Evolutionary conservation across 2,797 vertebrate genomes (phyloP).

Genomic region (Sphaeramia orbicularis): DNA sequence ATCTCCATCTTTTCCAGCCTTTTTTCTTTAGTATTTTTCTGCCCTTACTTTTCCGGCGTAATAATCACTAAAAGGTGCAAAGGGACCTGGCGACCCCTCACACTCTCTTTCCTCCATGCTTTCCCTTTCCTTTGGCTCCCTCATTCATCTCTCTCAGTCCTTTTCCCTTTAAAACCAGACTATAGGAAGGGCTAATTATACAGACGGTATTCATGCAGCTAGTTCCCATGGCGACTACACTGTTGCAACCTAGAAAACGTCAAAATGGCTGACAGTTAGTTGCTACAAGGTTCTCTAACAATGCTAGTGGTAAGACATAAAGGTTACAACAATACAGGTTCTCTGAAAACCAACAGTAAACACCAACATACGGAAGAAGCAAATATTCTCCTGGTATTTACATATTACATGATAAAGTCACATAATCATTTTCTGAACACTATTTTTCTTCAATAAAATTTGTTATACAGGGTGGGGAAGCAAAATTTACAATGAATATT

Average conservation of each 20-base stretch:
- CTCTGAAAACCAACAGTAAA: not conserved
- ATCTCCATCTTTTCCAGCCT: not conserved
- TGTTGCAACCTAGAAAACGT: slow-evolving; percentile 35
- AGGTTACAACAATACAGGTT: slow-evolving; percentile 16
- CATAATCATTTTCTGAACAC: no score
- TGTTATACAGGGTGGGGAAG: no score
- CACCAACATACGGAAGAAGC: not conserved
- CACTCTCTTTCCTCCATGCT: slow-evolving; percentile 7
- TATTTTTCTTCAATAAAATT: no score
- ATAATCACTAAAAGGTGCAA: slow-evolving; percentile 34
- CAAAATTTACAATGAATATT: no score
- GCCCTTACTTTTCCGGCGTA: slow-evolving; percentile 20
- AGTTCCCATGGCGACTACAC: slow-evolving; percentile 73
- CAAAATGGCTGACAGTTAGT: slow-evolving; percentile 45
- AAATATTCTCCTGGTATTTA: not conserved
- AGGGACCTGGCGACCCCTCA: slow-evolving; percentile 27
- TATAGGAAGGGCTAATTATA: slow-evolving; percentile 53
- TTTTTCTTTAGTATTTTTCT: no score
- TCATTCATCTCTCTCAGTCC: slow-evolving; percentile 47
- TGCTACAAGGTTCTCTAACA: slow-evolving; percentile 24
- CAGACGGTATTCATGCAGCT: slow-evolving; percentile 62
- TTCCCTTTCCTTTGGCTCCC: slow-evolving; percentile 17
- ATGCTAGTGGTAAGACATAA: slow-evolving; percentile 24
- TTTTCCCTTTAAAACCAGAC: slow-evolving; percentile 43
- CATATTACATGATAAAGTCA: no score